These are phyloP conservation scores for Trachymyrmex cornetzi DNA, from an alignment of 1,140 invertebrate species.

Conservation along the genomic window DNA sequence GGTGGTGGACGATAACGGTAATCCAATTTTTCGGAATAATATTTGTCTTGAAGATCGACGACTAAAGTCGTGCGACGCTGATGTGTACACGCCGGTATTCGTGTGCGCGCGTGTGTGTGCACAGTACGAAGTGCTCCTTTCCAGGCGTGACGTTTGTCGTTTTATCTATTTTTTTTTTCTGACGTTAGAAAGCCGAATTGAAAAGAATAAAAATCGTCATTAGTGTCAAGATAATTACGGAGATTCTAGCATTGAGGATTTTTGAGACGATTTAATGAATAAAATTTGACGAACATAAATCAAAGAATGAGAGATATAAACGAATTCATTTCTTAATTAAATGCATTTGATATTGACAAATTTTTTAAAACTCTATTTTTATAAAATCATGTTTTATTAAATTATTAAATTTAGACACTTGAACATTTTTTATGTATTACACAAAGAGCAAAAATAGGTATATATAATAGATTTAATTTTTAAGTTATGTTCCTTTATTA, in stretches of 20 bases:
- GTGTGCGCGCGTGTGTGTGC: background rate
- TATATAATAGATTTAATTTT: background rate
- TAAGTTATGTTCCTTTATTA: background rate
- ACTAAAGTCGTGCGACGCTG: slow-evolving; percentile 52
- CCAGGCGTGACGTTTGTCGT: slow-evolving; percentile 14
- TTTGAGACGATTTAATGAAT: background rate
- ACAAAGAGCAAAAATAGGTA: background rate
- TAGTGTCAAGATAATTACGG: background rate
- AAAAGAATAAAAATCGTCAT: background rate
- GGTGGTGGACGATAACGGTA: slow-evolving; percentile 83
- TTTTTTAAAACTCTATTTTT: background rate
- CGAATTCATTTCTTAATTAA: slow-evolving; percentile 5
- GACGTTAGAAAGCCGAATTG: background rate
- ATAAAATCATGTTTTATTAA: too few species aligned
- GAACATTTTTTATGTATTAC: background rate
- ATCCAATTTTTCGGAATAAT: slow-evolving; percentile 86
- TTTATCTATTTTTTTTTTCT: background rate
- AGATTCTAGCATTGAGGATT: background rate
- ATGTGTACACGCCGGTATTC: background rate
- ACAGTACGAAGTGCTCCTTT: background rate
- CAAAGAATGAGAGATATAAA: background rate
- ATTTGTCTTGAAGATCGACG: slow-evolving; percentile 85
- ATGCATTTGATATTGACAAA: background rate
- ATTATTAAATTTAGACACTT: background rate
- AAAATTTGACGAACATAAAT: background rate